Conservation (phyloP, 1,140 invertebrate genomes). For the Campoletis sonorensis region DNA sequence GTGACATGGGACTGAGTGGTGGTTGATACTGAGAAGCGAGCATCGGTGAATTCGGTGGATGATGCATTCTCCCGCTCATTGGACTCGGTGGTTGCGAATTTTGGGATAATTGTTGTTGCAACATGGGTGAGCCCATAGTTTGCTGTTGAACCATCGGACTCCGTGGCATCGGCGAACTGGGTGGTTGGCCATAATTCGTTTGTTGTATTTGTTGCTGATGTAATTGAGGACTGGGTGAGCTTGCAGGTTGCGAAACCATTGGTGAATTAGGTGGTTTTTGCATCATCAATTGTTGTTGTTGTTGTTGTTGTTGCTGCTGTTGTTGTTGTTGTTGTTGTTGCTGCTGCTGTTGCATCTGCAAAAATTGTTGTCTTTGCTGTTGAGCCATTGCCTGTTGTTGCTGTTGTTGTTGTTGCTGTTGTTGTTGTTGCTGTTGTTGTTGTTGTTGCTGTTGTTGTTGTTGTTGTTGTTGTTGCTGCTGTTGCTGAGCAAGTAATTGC, state of each 20-base stretch:
- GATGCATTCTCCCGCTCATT: slow-evolving; percentile 69
- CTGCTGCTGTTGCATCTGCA: slow-evolving; percentile 76
- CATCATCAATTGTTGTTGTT: slow-evolving; percentile 70
- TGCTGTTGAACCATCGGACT: slow-evolving; percentile 79
- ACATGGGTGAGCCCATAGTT: slow-evolving; percentile 78
- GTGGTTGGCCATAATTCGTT: slow-evolving; percentile 77
- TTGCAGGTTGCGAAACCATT: slow-evolving; percentile 77
- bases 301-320: slow-evolving; percentile 74
- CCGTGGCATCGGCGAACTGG: slow-evolving; percentile 81
- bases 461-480: slow-evolving; percentile 75
- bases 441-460: slow-evolving; percentile 76
- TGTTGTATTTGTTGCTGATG: slow-evolving; percentile 77
- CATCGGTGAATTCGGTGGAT: slow-evolving; percentile 74
- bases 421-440: slow-evolving; percentile 77
- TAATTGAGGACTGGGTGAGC: slow-evolving; percentile 78
- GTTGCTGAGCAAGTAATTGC: slow-evolving; percentile 57
- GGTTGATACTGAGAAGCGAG: slow-evolving; percentile 72
- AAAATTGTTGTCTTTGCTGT: slow-evolving; percentile 74
- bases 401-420: slow-evolving; percentile 75
- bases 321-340: slow-evolving; percentile 76
- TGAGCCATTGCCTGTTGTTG: slow-evolving; percentile 77
- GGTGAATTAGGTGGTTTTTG: slow-evolving; percentile 77
- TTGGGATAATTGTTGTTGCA: slow-evolving; percentile 74
- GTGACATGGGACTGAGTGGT: slow-evolving; percentile 72
- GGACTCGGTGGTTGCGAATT: slow-evolving; percentile 74